Evolutionary conservation across 2,797 vertebrate genomes (phyloP).

Genomic region (Atherinosoma microstoma): DNA sequence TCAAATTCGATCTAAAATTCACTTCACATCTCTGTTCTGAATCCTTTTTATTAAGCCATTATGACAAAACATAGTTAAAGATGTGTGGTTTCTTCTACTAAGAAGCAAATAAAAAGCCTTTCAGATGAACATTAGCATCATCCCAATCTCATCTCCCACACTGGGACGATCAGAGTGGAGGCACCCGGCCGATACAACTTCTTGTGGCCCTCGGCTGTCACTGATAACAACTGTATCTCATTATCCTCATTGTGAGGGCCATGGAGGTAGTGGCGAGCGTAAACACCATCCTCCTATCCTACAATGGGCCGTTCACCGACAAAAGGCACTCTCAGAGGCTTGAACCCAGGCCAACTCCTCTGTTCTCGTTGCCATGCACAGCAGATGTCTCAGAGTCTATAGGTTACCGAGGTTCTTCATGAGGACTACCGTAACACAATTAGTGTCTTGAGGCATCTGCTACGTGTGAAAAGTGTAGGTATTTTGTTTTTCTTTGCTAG

Average conservation of each 20-base stretch:
- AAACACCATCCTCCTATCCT: conserved; percentile 72
- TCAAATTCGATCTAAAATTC: conserved; percentile 2
- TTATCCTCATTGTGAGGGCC: conserved; percentile 72
- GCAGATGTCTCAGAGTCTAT: conserved; percentile 79
- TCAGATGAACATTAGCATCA: conserved; percentile 43
- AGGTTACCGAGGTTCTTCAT: conserved; percentile 58
- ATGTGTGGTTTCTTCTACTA: conserved; percentile 6
- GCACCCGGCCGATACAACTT: conserved; percentile 47
- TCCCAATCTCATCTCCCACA: conserved; percentile 49
- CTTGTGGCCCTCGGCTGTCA: conserved; percentile 73
- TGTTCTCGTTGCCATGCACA: conserved; percentile 71
- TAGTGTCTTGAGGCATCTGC: conserved; percentile 37
- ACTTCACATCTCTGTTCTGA: conserved; percentile 7
- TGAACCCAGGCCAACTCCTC: conserved; percentile 78
- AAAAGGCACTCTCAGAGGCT: conserved; percentile 73
- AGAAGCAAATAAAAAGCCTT: conserved; percentile 39
- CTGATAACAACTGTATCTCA: conserved; percentile 81
- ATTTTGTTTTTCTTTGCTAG: conserved; percentile 14
- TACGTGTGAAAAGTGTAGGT: conserved; percentile 35
- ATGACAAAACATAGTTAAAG: conserved; percentile 4
- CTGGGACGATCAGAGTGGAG: conserved; percentile 59
- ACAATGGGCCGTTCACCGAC: conserved; percentile 69
- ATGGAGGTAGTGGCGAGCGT: conserved; percentile 59
- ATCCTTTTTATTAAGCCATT: not conserved
- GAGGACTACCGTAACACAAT: conserved; percentile 31